Evolutionary conservation across 2,797 vertebrate species (phyloP).

Genomic region (Naso thynnoides): DNA sequence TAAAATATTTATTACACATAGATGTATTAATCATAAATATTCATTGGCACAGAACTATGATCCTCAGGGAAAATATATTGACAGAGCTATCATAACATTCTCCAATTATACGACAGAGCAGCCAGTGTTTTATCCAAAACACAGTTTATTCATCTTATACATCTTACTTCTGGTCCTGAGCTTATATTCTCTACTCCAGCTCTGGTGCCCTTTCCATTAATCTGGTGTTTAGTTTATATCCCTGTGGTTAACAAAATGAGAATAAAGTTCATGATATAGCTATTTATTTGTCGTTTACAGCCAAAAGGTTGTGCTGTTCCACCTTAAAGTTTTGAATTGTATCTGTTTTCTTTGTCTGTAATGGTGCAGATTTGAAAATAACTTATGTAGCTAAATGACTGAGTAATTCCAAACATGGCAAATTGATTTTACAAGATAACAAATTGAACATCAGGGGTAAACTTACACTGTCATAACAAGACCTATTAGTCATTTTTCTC

Average conservation of each 20-base stretch:
- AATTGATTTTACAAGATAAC: background rate
- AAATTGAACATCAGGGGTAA: background rate
- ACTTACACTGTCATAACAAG: slow-evolving; percentile 14
- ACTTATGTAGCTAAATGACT: slow-evolving; percentile 6
- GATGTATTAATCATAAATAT: slow-evolving; percentile 81
- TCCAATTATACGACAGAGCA: slow-evolving; percentile 68
- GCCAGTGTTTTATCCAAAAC: slow-evolving; percentile 40
- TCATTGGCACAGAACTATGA: slow-evolving; percentile 69
- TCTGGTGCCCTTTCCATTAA: slow-evolving; percentile 37
- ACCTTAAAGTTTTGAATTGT: background rate
- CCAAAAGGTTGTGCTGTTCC: too few species aligned
- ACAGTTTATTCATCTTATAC: slow-evolving; percentile 21
- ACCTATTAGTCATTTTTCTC: slow-evolving; percentile 5
- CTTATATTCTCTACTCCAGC: slow-evolving; percentile 42
- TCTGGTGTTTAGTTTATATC: slow-evolving; percentile 36
- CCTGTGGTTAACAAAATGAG: slow-evolving; percentile 32
- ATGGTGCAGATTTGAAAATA: slow-evolving; percentile 2
- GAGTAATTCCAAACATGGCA: background rate
- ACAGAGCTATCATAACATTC: slow-evolving; percentile 69
- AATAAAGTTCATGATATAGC: slow-evolving; percentile 22
- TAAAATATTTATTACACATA: slow-evolving; percentile 82
- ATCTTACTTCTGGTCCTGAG: slow-evolving; percentile 27
- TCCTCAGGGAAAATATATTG: slow-evolving; percentile 69
- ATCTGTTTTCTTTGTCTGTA: slow-evolving; percentile 1
- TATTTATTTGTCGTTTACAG: slow-evolving; percentile 18